A percentile compares a stretch with the other conserved stretches of the same genome.
phyloP scores from a whole-genome alignment of 2,113 vertebrate genomes.

The Vidua macroura region DNA sequence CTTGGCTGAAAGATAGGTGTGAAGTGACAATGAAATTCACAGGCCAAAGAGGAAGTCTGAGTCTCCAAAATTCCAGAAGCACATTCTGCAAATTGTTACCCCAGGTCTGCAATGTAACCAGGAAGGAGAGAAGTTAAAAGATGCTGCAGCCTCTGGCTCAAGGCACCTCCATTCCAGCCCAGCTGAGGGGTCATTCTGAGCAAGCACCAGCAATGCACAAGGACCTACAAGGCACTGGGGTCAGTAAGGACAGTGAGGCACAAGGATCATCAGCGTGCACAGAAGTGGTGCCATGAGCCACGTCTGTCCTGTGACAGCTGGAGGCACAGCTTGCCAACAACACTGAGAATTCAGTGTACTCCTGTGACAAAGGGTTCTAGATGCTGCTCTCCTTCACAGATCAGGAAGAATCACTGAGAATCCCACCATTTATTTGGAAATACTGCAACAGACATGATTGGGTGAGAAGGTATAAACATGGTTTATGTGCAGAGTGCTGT shows the following conservation, averaged over 20 bases:
- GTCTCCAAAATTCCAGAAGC: not conserved
- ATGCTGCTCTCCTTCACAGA: not conserved
- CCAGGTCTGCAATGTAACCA: not conserved
- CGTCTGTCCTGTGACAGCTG: not conserved
- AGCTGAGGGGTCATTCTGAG: not conserved
- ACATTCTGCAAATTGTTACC: not conserved
- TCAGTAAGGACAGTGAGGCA: not conserved
- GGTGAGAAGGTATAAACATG: not conserved
- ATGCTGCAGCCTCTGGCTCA: not conserved
- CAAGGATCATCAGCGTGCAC: not conserved
- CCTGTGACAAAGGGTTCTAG: not conserved
- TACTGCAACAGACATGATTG: not conserved
- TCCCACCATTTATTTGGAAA: not conserved
- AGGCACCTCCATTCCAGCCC: not conserved
- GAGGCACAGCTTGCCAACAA: not conserved
- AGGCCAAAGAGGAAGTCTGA: not conserved
- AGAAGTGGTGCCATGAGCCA: not conserved
- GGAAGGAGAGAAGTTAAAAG: not conserved
- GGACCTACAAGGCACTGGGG: not conserved
- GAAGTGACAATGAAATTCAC: not conserved
- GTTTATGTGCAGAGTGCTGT: not conserved
- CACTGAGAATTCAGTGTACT: not conserved
- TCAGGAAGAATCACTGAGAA: not conserved
- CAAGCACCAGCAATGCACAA: fast-evolving
- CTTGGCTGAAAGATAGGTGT: not conserved